These are phyloP conservation scores for Rhadina sibilatrix DNA, from an alignment of 2,113 vertebrate species.

Conservation along the genomic window DNA sequence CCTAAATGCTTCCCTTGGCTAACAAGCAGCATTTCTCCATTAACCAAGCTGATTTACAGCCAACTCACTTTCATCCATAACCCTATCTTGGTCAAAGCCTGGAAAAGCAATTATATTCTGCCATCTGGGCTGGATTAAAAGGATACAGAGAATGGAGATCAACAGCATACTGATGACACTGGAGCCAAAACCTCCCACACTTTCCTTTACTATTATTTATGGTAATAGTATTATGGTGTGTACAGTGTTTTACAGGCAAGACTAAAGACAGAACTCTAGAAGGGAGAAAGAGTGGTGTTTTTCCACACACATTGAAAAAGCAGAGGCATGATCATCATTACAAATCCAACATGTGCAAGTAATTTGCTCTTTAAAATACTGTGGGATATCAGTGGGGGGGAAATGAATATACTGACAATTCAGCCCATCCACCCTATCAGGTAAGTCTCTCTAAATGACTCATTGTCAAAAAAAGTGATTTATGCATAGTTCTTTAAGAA, in stretches of 20 bases:
- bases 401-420: background rate
- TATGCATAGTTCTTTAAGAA: background rate
- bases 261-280: constrained; percentile 28
- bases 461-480: background rate
- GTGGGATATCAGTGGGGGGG: background rate
- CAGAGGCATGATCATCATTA: constrained; percentile 9
- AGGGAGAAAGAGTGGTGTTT: background rate
- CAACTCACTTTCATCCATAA: constrained; percentile 56
- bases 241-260: constrained; percentile 33
- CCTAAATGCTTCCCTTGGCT: constrained; percentile 56
- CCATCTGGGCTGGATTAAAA: constrained; percentile 63
- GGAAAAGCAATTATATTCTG: constrained; percentile 59
- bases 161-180: constrained; percentile 54
- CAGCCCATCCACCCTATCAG: background rate
- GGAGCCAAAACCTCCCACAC: constrained; percentile 63
- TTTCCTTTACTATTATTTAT: constrained; percentile 64
- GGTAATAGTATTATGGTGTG: constrained; percentile 40
- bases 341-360: constrained; percentile 31
- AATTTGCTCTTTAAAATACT: constrained; percentile 10
- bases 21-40: constrained; percentile 52
- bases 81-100: constrained; percentile 61
- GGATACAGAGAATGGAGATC: constrained; percentile 47
- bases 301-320: constrained; percentile 38
- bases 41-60: constrained; percentile 55
- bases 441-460: background rate